phyloP scores from a whole-genome alignment of 2,113 vertebrate species.

The Corydoras sp. region DNA sequence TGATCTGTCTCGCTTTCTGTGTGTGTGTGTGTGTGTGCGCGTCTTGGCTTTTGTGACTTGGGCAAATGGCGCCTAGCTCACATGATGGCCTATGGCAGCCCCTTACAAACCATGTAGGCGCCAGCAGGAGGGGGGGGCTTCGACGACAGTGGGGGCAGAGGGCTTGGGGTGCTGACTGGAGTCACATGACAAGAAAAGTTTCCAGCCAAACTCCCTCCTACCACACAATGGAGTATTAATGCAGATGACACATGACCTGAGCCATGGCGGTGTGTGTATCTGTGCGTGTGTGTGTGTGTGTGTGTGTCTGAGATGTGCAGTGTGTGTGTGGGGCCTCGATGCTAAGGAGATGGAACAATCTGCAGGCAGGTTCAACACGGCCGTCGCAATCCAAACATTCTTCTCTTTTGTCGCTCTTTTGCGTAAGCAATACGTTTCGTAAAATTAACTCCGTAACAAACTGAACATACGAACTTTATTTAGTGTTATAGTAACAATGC shows the following conservation, averaged over 20 bases:
- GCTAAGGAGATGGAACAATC: conserved; percentile 22
- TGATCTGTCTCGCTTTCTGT: conserved; percentile 38
- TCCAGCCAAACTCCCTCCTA: conserved; percentile 61
- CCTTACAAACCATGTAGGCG: conserved; percentile 75
- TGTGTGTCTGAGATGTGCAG: background rate
- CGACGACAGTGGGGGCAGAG: conserved; percentile 25
- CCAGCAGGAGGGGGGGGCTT: conserved; percentile 50
- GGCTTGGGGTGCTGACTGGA: conserved; percentile 51
- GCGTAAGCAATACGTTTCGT: too few relatives aligned
- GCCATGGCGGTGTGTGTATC: conserved; percentile 48
- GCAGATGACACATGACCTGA: conserved; percentile 66
- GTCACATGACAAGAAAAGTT: conserved; percentile 71
- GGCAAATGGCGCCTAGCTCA: conserved; percentile 53
- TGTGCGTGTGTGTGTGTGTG: background rate
- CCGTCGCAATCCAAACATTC: background rate
- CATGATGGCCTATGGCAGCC: conserved; percentile 72
- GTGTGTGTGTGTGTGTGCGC: conserved; percentile 43
- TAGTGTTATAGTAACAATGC: too few relatives aligned
- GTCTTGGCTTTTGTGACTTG: conserved; percentile 54
- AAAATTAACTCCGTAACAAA: too few relatives aligned
- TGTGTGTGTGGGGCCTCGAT: conserved; percentile 21
- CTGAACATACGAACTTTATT: too few relatives aligned
- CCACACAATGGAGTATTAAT: conserved; percentile 64
- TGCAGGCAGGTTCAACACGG: background rate
- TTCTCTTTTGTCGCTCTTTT: too few relatives aligned